Conservation (phyloP, 1,140 invertebrate species). For the Leptinotarsa lineolata region DNA sequence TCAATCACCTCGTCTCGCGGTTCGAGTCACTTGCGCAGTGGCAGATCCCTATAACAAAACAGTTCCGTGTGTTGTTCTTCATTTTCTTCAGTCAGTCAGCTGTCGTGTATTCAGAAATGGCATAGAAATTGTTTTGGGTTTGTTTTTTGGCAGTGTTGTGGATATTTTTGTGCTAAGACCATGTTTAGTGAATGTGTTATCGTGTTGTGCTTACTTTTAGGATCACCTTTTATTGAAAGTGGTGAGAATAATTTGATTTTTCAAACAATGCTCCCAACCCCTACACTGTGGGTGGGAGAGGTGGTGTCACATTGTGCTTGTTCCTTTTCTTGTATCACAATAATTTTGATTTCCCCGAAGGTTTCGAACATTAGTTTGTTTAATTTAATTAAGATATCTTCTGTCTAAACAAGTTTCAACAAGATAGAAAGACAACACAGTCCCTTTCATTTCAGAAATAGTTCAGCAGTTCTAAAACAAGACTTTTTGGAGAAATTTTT, state of each 20-base stretch:
- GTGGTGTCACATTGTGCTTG: conserved; percentile 7
- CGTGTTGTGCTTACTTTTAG: conserved; percentile 26
- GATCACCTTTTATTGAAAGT: conserved; percentile 25
- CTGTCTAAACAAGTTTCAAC: background rate
- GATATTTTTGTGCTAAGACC: conserved; percentile 15
- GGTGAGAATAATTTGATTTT: conserved; percentile 21
- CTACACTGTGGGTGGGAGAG: background rate
- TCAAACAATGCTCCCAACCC: conserved; percentile 10
- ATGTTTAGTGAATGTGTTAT: conserved; percentile 51
- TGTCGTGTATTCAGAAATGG: conserved; percentile 28
- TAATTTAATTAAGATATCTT: background rate
- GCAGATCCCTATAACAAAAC: background rate
- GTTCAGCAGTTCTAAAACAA: background rate
- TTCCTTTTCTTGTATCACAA: background rate
- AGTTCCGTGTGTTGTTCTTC: conserved; percentile 16
- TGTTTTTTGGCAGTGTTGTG: conserved; percentile 26
- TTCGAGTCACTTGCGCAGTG: conserved; percentile 15
- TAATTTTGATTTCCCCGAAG: background rate
- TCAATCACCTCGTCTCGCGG: conserved; percentile 15
- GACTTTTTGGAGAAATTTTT: background rate
- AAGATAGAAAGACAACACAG: background rate
- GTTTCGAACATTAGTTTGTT: background rate
- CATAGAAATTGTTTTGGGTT: conserved; percentile 27
- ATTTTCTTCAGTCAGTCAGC: conserved; percentile 22
- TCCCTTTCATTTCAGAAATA: background rate